Percentiles rank a stretch among this genome's conserved stretches.
Evolutionary conservation across 2,113 vertebrate genomes (phyloP).

Genomic region (Cephalopholis sonnerati): DNA sequence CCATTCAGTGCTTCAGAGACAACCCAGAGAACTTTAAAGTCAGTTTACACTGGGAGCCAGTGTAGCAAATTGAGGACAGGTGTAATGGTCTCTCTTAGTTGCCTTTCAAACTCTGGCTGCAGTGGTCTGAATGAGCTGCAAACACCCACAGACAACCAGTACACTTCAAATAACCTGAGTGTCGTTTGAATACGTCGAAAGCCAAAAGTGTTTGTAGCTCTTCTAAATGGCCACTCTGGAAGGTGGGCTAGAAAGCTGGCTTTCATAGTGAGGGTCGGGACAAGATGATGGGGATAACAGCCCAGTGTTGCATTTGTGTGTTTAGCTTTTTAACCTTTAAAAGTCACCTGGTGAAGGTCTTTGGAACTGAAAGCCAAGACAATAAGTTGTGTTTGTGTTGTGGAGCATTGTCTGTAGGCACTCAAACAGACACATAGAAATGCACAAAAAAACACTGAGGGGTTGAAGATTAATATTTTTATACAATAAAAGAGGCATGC

Average conservation of each 20-base stretch:
- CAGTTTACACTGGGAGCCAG: neutral
- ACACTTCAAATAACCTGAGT: neutral
- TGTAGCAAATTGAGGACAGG: constrained; percentile 12
- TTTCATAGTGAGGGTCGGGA: neutral
- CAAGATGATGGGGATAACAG: neutral
- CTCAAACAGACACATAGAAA: no score
- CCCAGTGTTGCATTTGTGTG: neutral
- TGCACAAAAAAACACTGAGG: no score
- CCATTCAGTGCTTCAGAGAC: neutral
- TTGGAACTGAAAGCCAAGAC: neutral
- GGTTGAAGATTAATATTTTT: no score
- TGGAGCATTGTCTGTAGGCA: no score
- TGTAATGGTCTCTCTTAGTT: neutral
- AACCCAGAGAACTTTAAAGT: neutral
- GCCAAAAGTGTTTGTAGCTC: neutral
- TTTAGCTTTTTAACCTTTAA: neutral
- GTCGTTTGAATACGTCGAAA: neutral
- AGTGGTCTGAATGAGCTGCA: neutral
- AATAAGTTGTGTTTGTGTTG: neutral
- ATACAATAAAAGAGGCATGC: no score
- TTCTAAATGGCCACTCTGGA: neutral
- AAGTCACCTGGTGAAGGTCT: no score
- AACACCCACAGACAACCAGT: neutral
- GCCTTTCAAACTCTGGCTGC: neutral
- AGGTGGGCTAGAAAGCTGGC: neutral